A percentile compares a stretch with the other conserved stretches of the same genome.
These are phyloP conservation scores for Ashinkailepas kermadecensis DNA, from an alignment of 2,888 invertebrate species.

Conservation along the genomic window DNA sequence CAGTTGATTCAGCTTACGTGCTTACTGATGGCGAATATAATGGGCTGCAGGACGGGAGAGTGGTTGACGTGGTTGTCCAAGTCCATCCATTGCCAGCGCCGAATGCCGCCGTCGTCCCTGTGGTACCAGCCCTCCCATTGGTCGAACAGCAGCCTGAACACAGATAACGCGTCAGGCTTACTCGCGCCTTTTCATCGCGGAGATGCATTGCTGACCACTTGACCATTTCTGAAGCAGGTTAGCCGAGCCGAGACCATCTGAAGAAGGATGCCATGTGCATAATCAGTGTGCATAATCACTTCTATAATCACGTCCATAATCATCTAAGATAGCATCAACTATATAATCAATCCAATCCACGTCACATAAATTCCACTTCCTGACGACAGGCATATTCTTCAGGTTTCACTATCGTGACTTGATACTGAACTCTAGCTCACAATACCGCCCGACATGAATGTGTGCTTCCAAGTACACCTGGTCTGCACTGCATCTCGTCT, in stretches of 20 bases:
- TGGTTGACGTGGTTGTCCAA: conserved; percentile 2
- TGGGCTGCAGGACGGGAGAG: not conserved
- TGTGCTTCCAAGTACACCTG: no score
- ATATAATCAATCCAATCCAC: no score
- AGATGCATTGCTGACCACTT: not conserved
- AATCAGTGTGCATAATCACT: no score
- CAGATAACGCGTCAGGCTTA: not conserved
- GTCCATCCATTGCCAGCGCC: not conserved
- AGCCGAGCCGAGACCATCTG: not conserved
- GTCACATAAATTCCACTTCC: no score
- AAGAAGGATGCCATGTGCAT: no score
- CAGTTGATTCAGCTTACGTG: not conserved
- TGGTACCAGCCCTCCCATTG: conserved; percentile 12
- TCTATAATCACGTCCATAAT: no score
- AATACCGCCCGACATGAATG: no score
- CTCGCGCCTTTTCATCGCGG: not conserved
- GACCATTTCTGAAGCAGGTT: not conserved
- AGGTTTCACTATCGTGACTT: no score
- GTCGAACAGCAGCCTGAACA: not conserved
- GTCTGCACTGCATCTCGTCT: no score
- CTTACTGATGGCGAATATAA: not conserved
- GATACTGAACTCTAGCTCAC: no score
- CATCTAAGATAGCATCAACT: no score
- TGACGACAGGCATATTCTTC: no score
- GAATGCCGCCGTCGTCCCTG: not conserved